phyloP scores from a whole-genome alignment of 2,797 vertebrate genomes.

The Buphagus erythrorhynchus region DNA sequence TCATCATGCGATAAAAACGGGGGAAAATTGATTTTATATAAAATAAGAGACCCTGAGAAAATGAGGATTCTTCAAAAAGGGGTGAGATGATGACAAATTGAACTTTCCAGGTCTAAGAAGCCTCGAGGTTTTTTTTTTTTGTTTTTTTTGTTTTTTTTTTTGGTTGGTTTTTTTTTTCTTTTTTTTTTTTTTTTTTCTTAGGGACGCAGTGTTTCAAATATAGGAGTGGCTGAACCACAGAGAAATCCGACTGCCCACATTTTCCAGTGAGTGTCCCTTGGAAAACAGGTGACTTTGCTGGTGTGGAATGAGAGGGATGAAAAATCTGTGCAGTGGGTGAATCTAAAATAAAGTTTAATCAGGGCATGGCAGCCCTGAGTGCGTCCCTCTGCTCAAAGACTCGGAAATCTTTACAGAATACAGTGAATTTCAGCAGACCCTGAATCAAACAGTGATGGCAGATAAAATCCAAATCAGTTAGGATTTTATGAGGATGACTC shows the following conservation, averaged over 20 bases:
- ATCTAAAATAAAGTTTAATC: not conserved
- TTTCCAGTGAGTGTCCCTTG: constrained; percentile 48
- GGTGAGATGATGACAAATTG: not conserved
- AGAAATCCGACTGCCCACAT: constrained; percentile 32
- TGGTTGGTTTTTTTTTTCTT: not conserved
- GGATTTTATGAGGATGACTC: not conserved
- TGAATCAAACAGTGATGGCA: not conserved
- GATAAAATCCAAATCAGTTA: not conserved
- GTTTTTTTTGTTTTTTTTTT: not conserved
- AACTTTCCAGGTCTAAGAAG: constrained; percentile 32
- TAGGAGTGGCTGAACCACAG: constrained; percentile 26
- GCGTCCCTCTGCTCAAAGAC: not conserved
- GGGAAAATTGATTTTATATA: not conserved
- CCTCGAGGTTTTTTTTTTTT: not conserved
- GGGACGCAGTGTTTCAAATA: constrained; percentile 19
- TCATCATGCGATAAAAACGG: accelerated
- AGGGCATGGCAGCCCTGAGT: not conserved
- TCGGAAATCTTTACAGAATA: not conserved
- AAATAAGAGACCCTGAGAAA: not conserved
- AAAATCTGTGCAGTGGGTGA: not conserved
- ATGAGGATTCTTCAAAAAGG: not conserved
- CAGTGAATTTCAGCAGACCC: not conserved
- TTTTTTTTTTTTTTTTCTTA: not conserved
- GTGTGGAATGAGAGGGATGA: constrained; percentile 45
- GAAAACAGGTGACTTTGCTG: constrained; percentile 63